Base-by-base conservation (phyloP, 2,113 vertebrate genomes). In the Vicugna pacos region DNA sequence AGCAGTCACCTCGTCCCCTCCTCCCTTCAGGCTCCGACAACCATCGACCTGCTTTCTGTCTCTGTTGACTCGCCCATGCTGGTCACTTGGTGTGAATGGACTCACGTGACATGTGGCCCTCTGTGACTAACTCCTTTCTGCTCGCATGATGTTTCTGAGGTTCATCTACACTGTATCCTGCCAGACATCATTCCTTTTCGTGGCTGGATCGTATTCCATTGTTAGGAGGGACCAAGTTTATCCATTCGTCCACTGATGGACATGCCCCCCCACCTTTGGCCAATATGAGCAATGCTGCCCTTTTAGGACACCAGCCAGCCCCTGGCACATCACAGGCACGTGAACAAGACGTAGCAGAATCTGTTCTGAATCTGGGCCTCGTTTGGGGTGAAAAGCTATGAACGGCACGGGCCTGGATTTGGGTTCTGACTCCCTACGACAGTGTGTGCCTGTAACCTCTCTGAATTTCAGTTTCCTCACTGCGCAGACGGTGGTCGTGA, bases 71-170 rank as follows among this genome's bases (percentile, higher is more conserved):
- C 17, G 22, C n/a, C 67, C 16, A 3, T 16, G 3, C 22, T 35
- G 42, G 42, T 20, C 6, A 30, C 52, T 16, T 52, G 20, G 0
- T 0, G 58, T 32, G 15, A 54, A 4, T 17, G 8, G 89, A 30
- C 5, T 24, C 28, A 30, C 0, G 22, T 15, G 1, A 7, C 1
- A 2, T 0, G 19, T 15, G 15, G 42, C 6, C 70, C 19, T 38
- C 14, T 8, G 5, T 13, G 69, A 46, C 38, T 2, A 0, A 15
- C 69, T 14, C 3, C 19, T 17, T 58, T 7, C 50, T 0, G 50
- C 50, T 12, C 8, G 70, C 79, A 0, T 17, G 8, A 0, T 12
- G 35, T 20, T 64, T 75, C 11, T 4, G 2, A 54, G 35, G 8
- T n/a, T n/a, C 69, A 8, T n/a, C 54, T 58, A 3, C 16, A 5